A percentile compares a stretch with the other conserved stretches of the same genome.
phyloP scores from a whole-genome alignment of 2,888 invertebrate species.

The Lochmaea capreae region DNA sequence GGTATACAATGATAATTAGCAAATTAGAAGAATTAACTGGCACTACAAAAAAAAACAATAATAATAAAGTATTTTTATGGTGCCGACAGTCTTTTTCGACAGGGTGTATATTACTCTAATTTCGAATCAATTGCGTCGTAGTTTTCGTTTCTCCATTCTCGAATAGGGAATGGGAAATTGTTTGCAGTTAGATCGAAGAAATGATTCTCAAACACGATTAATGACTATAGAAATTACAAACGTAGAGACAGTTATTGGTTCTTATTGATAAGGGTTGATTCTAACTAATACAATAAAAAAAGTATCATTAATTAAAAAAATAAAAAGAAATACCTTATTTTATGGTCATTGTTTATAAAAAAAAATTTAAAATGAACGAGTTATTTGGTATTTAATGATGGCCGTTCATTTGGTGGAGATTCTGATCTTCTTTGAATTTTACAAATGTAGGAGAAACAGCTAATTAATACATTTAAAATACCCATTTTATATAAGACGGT shows the following conservation, averaged over 20 bases:
- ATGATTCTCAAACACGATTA: constrained; percentile 62
- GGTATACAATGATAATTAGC: too few relatives aligned
- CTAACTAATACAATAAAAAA: constrained; percentile 44
- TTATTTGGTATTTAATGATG: too few relatives aligned
- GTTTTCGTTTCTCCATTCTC: constrained; percentile 47
- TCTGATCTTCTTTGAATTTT: too few relatives aligned
- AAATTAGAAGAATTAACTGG: too few relatives aligned
- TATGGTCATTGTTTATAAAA: too few relatives aligned
- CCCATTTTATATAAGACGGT: too few relatives aligned
- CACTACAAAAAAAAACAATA: constrained; percentile 13
- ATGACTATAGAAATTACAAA: constrained; percentile 66
- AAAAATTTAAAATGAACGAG: too few relatives aligned
- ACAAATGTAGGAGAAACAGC: too few relatives aligned
- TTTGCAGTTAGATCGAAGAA: constrained; percentile 49
- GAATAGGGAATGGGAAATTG: constrained; percentile 21
- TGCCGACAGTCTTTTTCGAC: constrained; percentile 59
- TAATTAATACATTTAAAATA: too few relatives aligned
- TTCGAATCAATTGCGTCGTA: constrained; percentile 65
- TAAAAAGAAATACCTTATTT: neutral
- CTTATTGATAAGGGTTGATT: constrained; percentile 46
- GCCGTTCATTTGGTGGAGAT: too few relatives aligned
- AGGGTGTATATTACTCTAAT: constrained; percentile 67
- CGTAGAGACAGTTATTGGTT: constrained; percentile 58
- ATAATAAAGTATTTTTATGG: constrained; percentile 63
- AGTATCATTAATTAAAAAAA: constrained; percentile 27